Evolutionary conservation across 30 jellyfish, hydroid and myxozoan genomes (phyloP).

Genomic region (Aurelia sp.): DNA sequence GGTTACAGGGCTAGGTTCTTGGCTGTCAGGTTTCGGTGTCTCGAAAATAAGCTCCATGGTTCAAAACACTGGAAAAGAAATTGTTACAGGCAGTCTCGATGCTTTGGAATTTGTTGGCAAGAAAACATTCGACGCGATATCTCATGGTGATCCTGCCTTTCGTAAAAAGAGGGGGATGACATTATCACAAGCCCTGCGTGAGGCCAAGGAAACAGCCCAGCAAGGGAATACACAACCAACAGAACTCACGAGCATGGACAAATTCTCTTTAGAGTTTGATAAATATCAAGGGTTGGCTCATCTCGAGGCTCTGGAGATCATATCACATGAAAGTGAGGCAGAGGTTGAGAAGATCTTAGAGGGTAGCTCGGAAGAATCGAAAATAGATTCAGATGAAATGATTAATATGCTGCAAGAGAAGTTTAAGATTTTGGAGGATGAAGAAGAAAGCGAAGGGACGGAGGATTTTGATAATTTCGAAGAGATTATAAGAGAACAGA

Average conservation of each 20-base stretch:
- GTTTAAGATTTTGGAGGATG: constrained; percentile 50
- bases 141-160: constrained; percentile 98
- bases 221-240: constrained; percentile 1
- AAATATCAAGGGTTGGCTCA: constrained; percentile 88
- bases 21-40: constrained; percentile 88
- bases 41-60: constrained; percentile 66
- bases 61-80: constrained; percentile 84
- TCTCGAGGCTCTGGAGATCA: constrained; percentile 90
- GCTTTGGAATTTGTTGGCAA: constrained; percentile 97
- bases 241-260: constrained; percentile 14
- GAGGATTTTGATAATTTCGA: constrained; percentile 25
- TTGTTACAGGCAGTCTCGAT: constrained; percentile 92
- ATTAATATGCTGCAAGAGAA: constrained; percentile 49
- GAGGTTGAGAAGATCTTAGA: constrained; percentile 81
- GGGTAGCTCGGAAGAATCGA: constrained; percentile 79
- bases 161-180: constrained; percentile 64
- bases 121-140: constrained; percentile 84
- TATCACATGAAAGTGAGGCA: constrained; percentile 88
- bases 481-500: constrained; percentile 49
- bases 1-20: constrained; percentile 75
- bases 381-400: constrained; percentile 55
- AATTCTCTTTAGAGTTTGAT: constrained; percentile 78
- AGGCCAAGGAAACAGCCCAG: constrained; percentile 81
- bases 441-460: constrained; percentile 35
- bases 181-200: constrained; percentile 78